Evolutionary conservation across 2,113 vertebrate genomes (phyloP), one percentile per base, ranked within the genome.

Genomic region (Bombycilla garrulus): DNA sequence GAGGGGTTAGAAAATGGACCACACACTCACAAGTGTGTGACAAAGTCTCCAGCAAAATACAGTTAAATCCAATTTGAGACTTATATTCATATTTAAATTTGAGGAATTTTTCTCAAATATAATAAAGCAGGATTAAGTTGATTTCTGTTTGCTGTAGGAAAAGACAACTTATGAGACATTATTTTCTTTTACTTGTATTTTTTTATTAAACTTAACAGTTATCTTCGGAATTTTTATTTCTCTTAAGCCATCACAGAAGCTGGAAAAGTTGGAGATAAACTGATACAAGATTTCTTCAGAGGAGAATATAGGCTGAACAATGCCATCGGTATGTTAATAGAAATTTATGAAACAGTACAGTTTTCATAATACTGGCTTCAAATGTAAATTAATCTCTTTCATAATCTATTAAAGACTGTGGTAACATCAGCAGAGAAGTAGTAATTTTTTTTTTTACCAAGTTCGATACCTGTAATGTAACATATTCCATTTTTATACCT

Each of bases 251-350:
- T 99, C 50, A 94, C 96, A 79, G 98, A 99, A 51, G 98, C 98
- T 1, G 97, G 97, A 42, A 99, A 97, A 96, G 61, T 16, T 44
- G 98, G 98, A 57, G 97, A 58, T 62, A 91, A 95, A 33, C 19
- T 99, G 15, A 2, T 79, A 15, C 89, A 97, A 86, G 98, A 98
- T 92, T 99, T 99, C 66, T 99, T 99, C 97, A 98, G 97, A 92
- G 98, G 98, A 90, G 99, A 99, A 91, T 99, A 99, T 64, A 96
- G 71, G 1, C 96, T 99, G 86, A 99, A 99, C 96, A 97, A 98
- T 78, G 96, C 98, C 4, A 95, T 99, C 76, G 99, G 99, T 99
- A 97, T 28, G 98, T 97, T 91, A 28, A 44, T 15, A 88, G 50
- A 36, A 67, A 57, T 36, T 82, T 86, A 45, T 81, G 66, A 48